phyloP scores from a whole-genome alignment of 2,888 invertebrate species.

The Acanthosoma haemorrhoidale region DNA sequence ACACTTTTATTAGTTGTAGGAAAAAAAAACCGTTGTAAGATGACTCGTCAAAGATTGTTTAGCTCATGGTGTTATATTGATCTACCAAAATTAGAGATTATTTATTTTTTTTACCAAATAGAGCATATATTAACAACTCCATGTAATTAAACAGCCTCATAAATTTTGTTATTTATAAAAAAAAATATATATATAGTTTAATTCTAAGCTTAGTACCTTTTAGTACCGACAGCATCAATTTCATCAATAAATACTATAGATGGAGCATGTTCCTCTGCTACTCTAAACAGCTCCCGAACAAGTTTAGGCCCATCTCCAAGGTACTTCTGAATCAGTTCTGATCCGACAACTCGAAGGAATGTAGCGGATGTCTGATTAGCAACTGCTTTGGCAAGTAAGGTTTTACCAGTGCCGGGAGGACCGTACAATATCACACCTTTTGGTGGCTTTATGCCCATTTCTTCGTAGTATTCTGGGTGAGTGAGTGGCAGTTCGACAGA shows the following conservation, averaged over 20 bases:
- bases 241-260: constrained; percentile 99
- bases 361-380: constrained; percentile 99
- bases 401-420: constrained; percentile 97
- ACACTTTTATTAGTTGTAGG: too few species aligned
- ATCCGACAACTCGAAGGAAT: constrained; percentile 97
- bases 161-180: too few species aligned
- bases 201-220: constrained; percentile 48
- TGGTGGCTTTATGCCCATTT: constrained; percentile 99
- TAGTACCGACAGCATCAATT: constrained; percentile 98
- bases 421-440: constrained; percentile 99
- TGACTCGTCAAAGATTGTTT: too few species aligned
- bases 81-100: too few species aligned
- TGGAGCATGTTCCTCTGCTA: constrained; percentile 99
- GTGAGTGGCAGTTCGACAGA: constrained; percentile 97
- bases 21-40: too few species aligned
- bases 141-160: too few species aligned
- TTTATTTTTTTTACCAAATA: too few species aligned
- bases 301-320: constrained; percentile 98
- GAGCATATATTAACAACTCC: too few species aligned
- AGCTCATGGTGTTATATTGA: too few species aligned
- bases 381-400: constrained; percentile 95
- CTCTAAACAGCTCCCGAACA: constrained; percentile 93
- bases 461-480: constrained; percentile 99
- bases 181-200: too few species aligned
- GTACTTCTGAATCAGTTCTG: constrained; percentile 98